Evolutionary conservation across 2,888 invertebrate species (phyloP), one percentile per base, ranked within the genome.

Genomic region (Ethmia dodecea): DNA sequence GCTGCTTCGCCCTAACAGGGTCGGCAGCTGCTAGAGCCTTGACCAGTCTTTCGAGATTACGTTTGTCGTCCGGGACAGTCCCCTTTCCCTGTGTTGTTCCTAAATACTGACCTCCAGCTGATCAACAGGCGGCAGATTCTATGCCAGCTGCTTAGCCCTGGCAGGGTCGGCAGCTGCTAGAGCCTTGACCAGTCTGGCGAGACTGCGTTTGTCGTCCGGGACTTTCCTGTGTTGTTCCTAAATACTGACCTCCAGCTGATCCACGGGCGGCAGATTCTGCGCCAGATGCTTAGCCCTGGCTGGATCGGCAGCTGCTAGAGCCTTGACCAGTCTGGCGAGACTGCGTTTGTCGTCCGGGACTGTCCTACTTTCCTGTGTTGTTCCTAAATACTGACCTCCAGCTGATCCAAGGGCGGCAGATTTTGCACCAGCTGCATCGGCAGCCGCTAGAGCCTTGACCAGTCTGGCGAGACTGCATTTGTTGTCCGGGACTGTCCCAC

Each of bases 161-260:
- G 81, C 78, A 3, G 94, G 92, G 75, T 97, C 93, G 55, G 93
- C 93, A 71, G 91, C 89, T 0, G 93, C 90, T 64, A 97, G 95
- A 1, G 97, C 96, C 43, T 96, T 91, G 5, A 98, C 94, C n/a
- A 99, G 88, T 45, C 97, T 93, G 1, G 98, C 98, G 30, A 95
- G 77, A 0, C 93, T 91, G 37, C 93, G 92, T 45, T 88, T 89
- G 77, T 97, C 96, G 26, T 88, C 83, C 0, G 96, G 94, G n/a
- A n/a, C n/a, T n/a, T n/a, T n/a, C n/a, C n/a, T n/a, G n/a, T n/a
- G n/a, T n/a, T n/a, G n/a, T n/a, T n/a, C n/a, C n/a, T n/a, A n/a
- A n/a, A n/a, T n/a, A 31, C 24, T 38, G 11, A 77, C 79, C 69
- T 78, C 77, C 0, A 68, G 44, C 4, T 65, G 55, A 9, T 75